These are phyloP conservation scores for Chrysaora quinquecirrha DNA, from an alignment of 30 jellyfish, hydroid and myxozoan species.

Conservation along the genomic window DNA sequence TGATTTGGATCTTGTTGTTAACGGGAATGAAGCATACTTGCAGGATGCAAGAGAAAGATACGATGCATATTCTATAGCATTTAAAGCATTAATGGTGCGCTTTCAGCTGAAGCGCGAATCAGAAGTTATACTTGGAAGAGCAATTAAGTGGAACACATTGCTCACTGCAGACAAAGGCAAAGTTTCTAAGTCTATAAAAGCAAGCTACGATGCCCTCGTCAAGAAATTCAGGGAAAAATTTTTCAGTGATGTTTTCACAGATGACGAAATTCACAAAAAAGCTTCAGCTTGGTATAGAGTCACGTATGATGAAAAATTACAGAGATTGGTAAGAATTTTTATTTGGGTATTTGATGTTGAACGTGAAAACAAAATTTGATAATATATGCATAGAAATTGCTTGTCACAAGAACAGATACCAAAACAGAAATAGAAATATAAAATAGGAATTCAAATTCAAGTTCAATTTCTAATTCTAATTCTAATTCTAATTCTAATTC, in stretches of 20 bases:
- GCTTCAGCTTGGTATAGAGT: conserved; percentile 90
- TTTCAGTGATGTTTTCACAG: conserved; percentile 39
- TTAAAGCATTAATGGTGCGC: conserved; percentile 56
- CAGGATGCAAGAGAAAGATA: conserved; percentile 64
- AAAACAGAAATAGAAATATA: too few relatives aligned
- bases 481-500: too few relatives aligned
- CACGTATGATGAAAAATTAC: conserved; percentile 55
- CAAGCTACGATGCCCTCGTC: conserved; percentile 47
- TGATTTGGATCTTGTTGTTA: conserved; percentile 52
- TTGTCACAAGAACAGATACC: too few relatives aligned
- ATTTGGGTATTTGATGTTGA: too few relatives aligned
- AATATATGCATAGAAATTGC: too few relatives aligned
- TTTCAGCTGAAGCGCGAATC: conserved; percentile 71
- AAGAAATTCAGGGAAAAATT: conserved; percentile 66
- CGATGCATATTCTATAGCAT: conserved; percentile 22
- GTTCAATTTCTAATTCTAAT: too few relatives aligned
- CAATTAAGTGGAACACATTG: conserved; percentile 69
- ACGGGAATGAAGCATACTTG: conserved; percentile 53
- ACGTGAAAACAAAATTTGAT: too few relatives aligned
- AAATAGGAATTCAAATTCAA: too few relatives aligned
- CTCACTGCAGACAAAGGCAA: conserved; percentile 77
- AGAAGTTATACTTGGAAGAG: conserved; percentile 78
- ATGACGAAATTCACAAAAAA: conserved; percentile 37
- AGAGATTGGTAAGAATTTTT: too few relatives aligned
- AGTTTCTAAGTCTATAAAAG: conserved; percentile 54